These are phyloP conservation scores for Cheilosia impressa DNA, from an alignment of 2,888 invertebrate species.

Conservation along the genomic window DNA sequence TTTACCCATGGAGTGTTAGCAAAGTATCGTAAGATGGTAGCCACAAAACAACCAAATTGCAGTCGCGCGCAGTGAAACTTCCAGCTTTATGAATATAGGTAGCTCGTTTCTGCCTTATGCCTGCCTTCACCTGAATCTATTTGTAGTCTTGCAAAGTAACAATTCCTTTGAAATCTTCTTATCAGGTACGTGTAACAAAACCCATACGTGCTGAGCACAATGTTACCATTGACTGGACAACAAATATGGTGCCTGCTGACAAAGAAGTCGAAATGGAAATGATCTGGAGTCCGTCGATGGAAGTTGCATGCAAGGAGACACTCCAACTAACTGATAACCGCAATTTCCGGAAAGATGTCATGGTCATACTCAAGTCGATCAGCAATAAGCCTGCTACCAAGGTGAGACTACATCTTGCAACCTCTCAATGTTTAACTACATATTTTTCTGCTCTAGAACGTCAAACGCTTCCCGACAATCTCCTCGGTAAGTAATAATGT, in stretches of 20 bases:
- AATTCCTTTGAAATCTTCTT: neutral
- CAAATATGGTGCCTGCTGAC: conserved; percentile 85
- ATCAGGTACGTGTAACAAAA: conserved; percentile 85
- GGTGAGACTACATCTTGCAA: conserved; percentile 70
- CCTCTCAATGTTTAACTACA: neutral
- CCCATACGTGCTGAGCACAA: conserved; percentile 86
- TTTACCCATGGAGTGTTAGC: too few species aligned
- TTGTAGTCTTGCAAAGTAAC: neutral
- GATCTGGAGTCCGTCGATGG: conserved; percentile 87
- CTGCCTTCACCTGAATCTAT: too few species aligned
- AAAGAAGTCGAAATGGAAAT: conserved; percentile 85
- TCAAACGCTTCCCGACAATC: conserved; percentile 81
- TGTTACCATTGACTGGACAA: conserved; percentile 85
- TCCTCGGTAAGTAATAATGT: conserved; percentile 76
- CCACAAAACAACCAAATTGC: too few species aligned
- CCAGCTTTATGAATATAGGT: too few species aligned
- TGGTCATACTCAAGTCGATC: conserved; percentile 86
- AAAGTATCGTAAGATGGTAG: too few species aligned
- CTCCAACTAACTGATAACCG: conserved; percentile 87
- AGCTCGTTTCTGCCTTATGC: too few species aligned
- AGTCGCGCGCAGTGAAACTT: too few species aligned
- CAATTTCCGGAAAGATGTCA: conserved; percentile 88
- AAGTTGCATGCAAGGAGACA: conserved; percentile 86
- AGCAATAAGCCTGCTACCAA: conserved; percentile 78
- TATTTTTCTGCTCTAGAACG: conserved; percentile 76